Evolutionary conservation across 1,140 invertebrate genomes (phyloP).

Genomic region (Drosophila simulans): DNA sequence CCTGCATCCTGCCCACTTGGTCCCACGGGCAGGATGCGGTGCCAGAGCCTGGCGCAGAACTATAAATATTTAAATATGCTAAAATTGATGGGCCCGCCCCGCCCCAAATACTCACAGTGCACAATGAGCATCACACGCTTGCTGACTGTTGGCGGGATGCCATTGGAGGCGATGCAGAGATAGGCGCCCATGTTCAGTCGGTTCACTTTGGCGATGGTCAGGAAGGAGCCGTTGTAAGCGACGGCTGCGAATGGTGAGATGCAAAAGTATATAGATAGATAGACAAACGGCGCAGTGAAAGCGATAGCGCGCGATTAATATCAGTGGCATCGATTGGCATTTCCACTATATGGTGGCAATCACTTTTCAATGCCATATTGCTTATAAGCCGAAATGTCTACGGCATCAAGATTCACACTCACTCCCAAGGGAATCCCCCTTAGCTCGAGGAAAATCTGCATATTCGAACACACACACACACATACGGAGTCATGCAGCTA

Average conservation of each 20-base stretch:
- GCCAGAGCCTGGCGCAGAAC: constrained; percentile 61
- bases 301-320: constrained; percentile 12
- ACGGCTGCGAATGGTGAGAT: constrained; percentile 85
- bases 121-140: constrained; percentile 94
- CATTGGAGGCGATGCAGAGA: constrained; percentile 94
- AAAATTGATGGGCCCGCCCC: constrained; percentile 69
- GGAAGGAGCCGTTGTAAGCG: constrained; percentile 88
- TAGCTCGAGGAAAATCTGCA: not conserved
- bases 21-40: constrained; percentile 53
- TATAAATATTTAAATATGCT: constrained; percentile 82
- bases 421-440: not conserved
- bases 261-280: not conserved
- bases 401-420: not conserved
- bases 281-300: not conserved
- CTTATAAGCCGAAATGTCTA: constrained; percentile 16
- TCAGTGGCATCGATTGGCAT: constrained; percentile 4
- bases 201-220: constrained; percentile 93
- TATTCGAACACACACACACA: not conserved
- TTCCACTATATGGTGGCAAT: constrained; percentile 18
- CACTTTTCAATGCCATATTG: constrained; percentile 6
- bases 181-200: constrained; percentile 96
- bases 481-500: constrained; percentile 16
- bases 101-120: constrained; percentile 89
- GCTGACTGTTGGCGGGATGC: constrained; percentile 93
- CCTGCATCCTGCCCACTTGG: not conserved